A percentile compares a stretch with the other conserved stretches of the same genome.
phyloP scores from a whole-genome alignment of 2,888 invertebrate species.

The Hydropsyche betteni region DNA sequence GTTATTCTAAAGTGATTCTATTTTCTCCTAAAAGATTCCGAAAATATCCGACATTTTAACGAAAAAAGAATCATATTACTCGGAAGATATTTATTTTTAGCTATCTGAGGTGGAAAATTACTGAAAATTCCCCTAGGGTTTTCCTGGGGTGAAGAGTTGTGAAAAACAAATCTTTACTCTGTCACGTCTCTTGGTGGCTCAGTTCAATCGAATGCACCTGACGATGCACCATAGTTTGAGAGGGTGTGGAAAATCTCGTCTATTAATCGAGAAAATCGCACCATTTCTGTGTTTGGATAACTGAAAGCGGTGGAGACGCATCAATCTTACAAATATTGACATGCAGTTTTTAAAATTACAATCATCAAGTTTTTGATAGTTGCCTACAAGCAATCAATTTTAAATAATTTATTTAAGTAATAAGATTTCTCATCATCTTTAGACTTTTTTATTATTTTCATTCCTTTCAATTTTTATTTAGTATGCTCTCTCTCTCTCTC shows the following conservation, averaged over 20 bases:
- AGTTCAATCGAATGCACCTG: background rate
- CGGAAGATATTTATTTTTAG: too few species aligned
- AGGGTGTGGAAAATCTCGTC: conserved; percentile 1
- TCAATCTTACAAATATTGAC: conserved; percentile 36
- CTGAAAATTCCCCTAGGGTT: background rate
- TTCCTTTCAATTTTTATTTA: background rate
- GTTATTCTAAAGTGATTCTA: too few species aligned
- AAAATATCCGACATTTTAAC: too few species aligned
- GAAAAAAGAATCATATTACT: too few species aligned
- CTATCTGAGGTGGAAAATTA: background rate
- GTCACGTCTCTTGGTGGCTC: conserved; percentile 8
- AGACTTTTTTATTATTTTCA: background rate
- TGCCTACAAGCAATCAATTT: background rate
- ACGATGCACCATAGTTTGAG: conserved; percentile 15
- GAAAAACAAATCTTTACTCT: conserved; percentile 27
- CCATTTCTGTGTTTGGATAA: conserved; percentile 36
- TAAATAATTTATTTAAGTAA: background rate
- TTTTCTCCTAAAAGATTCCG: too few species aligned
- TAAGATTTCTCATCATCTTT: background rate
- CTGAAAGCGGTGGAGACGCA: conserved; percentile 37
- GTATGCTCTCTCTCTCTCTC: too few species aligned
- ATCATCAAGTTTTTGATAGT: background rate
- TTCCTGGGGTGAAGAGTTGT: background rate
- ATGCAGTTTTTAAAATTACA: background rate
- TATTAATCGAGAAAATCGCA: conserved; percentile 29